Base-by-base conservation (phyloP, 2,797 vertebrate genomes). In the Anguilla marmorata region DNA sequence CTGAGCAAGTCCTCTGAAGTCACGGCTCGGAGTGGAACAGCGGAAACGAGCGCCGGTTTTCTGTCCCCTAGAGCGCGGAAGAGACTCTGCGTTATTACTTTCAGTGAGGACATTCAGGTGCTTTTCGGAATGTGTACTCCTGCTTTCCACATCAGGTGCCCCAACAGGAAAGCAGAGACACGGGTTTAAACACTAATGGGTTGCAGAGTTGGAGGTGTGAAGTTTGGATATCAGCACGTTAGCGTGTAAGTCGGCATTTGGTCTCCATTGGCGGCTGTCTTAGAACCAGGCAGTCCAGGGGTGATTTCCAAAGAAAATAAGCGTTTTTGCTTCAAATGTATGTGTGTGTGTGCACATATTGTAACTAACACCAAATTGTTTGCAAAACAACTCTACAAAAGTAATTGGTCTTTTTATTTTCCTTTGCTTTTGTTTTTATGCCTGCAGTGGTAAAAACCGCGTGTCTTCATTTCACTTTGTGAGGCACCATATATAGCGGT, bases 141-240 rank as follows among this genome's bases (percentile, higher is more conserved):
- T 85, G 82, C 21, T 88, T 88, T 50, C 63, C 60, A 88, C 45
- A 84, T 45, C 50, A 87, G 84, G 87, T 45, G 41, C 41, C 45
- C 84, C 80, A 52, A 27, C 80, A 69, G 21, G 58, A 80, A 87
- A 87, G 66, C 45, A 33, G 82, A 85, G 87, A 48, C 56, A 19
- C 37, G 83, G 63, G 45, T 60, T 45, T 84, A 85, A 88, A 50
- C 27, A 45, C 63, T 85, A 88, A 84, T 88, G 82, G 87, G 56
- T 80, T 88, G 45, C 87, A 72, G 63, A 88, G 76, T 5, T 21
- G 80, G 80, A 85, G 87, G 82, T 88, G 87, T 88, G 87, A 88
- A 88, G 84, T 87, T 79, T 87, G 87, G 58, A 60, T 63, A n/a
- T 88, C 84, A 85, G 69, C 82, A 72, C 69, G 69, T 30, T 72